These are phyloP conservation scores for Eira barbara DNA, from an alignment of 2,113 vertebrate species.

Conservation along the genomic window DNA sequence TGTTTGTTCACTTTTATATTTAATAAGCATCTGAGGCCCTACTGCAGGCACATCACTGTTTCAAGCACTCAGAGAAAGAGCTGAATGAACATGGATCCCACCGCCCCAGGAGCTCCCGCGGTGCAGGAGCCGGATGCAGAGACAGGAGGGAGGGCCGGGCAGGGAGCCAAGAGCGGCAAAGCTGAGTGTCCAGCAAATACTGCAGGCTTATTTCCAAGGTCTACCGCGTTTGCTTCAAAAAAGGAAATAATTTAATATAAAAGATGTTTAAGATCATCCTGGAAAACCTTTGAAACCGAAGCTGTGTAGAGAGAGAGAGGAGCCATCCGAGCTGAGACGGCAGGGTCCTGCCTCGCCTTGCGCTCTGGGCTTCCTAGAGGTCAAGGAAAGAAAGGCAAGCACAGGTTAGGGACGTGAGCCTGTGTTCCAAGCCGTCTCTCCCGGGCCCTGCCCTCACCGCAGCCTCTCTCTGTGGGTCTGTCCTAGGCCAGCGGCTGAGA, in stretches of 20 bases:
- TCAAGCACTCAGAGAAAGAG: not conserved
- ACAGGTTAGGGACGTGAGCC: fast-evolving
- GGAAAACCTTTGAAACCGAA: not conserved
- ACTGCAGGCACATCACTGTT: not conserved
- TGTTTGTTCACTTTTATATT: not conserved
- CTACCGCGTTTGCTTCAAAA: not conserved
- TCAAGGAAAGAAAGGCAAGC: not conserved
- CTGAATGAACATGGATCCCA: not conserved
- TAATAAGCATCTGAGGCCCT: not conserved
- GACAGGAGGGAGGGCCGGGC: not conserved
- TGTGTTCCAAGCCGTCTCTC: not conserved
- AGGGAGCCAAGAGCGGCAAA: not conserved
- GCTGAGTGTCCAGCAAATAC: not conserved
- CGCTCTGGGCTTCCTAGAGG: not conserved
- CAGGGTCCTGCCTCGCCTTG: fast-evolving
- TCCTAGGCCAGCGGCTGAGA: slow-evolving; percentile 28
- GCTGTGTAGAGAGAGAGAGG: not conserved
- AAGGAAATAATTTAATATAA: not conserved
- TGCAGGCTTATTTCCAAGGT: not conserved
- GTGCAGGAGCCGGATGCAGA: not conserved
- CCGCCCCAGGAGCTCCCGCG: no score
- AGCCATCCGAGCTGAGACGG: not conserved
- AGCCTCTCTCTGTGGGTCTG: not conserved
- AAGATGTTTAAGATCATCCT: not conserved
- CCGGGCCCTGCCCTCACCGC: not conserved